Base-by-base conservation (phyloP, 2,888 invertebrate species). In the Mythimna albipuncta region DNA sequence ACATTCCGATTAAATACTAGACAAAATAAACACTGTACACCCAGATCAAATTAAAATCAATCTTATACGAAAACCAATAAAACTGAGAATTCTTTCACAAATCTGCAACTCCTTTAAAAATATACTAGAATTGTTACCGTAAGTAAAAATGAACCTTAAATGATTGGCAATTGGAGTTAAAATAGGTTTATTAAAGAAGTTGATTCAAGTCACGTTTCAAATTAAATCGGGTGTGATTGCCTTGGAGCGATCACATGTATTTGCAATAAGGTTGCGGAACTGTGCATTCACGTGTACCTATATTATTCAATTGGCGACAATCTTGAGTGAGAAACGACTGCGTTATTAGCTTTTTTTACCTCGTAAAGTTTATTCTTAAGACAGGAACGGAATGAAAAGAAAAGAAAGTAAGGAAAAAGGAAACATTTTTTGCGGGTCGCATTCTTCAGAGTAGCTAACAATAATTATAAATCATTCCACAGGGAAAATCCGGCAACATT, bases 151-250 rank as follows among this genome's bases (percentile, higher is more conserved):
- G 21, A 64, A 82, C 82, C 52, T 64, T 67, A 58, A 41, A 1
- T 0, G 21, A 19, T 64, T 47, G 7, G 9, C 0, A 16, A 44
- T 58, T 57, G 26, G 47, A 72, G 13, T 26, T 44, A 38, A 54
- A 64, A 64, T 68, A 21, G 4, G 4, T 58, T 58, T 58, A 54
- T 21, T 55, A 16, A 10, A 10, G 5, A 26, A 1, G 32, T 9
- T 32, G 57, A 70, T 63, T 82, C 82, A 10, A 55, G 78, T 79
- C 82, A 79, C 82, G 79, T 78, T 82, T 72, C 57, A 68, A 82
- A 79, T 79, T 58, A 68, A 72, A 65, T 67, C 64, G 19, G n/a
- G 47, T 26, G 58, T 57, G 52, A 70, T 71, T 82, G 55, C 41
- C 41, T 72, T 78, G 52, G 9, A 21, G 79, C 58, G 72, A 71